Base-by-base conservation (phyloP, 2,113 vertebrate genomes). In the Oryctolagus cuniculus region DNA sequence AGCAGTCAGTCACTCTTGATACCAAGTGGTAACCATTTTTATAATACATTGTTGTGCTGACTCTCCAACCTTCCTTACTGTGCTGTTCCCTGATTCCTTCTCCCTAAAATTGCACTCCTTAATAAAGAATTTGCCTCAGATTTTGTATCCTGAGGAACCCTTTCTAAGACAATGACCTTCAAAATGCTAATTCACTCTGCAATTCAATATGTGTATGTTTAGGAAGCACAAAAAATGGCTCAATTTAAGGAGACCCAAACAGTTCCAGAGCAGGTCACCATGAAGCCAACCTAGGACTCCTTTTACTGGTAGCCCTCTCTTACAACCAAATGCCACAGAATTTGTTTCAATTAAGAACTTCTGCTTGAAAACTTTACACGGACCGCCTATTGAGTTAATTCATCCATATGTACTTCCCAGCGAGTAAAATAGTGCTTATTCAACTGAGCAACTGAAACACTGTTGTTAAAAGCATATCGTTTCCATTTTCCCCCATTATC, bases 381-480 rank as follows among this genome's bases (percentile, higher is more conserved):
- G 49, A 67, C 55, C 8, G 80, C 13, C 16, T 15, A n/a, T 9
- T 88, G 64, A 79, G 27, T 27, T 3, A 94, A 87, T n/a, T 63
- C 78, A 82, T 63, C 55, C 25, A 87, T 38, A 82, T 27, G 61
- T 73, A 94, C 17, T n/a, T 34, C 6, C 36, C 9, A 36, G 6
- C 49, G 13, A 93, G 31, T 58, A 67, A 83, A 90, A 89, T 6
- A 64, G 27, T 29, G 89, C 11, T 64, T 84, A 90, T 69, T 75
- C 25, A 80, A 85, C 15, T 75, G 36, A 91, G 44, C 11, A 93
- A 90, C 17, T 29, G 15, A 64, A 88, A 95, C 75, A 58, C 21
- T 38, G 10, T 38, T 79, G 86, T 61, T 88, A 80, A 90, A 82
- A 67, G 6, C 21, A 80, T 66, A 12, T 63, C 12, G 10, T 75